Evolutionary conservation across 2,113 vertebrate genomes (phyloP).

Genomic region (Oreocharis arfaki): DNA sequence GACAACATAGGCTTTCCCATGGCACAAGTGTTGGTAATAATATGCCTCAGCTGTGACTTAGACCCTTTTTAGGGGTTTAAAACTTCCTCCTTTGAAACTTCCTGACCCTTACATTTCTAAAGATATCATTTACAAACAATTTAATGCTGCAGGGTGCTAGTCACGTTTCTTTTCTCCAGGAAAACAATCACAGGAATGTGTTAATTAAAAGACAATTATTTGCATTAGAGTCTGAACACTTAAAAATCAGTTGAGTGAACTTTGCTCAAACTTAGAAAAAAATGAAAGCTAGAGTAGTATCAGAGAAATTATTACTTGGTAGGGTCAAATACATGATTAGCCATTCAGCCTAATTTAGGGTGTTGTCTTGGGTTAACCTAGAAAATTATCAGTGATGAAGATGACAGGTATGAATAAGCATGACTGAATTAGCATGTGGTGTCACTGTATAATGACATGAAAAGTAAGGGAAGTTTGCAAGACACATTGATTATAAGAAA

Average conservation of each 20-base stretch:
- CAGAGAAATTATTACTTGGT: neutral
- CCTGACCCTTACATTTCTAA: neutral
- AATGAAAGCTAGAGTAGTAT: neutral
- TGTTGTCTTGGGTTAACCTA: neutral
- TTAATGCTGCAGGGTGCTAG: neutral
- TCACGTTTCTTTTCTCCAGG: neutral
- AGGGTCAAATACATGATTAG: neutral
- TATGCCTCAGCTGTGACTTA: neutral
- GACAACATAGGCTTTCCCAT: neutral
- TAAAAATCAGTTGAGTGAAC: neutral
- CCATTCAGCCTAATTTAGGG: neutral
- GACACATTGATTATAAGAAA: neutral
- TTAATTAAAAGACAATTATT: neutral
- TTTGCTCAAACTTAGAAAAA: neutral
- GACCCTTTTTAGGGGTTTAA: neutral
- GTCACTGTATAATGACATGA: neutral
- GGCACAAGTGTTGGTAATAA: neutral
- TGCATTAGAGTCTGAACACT: neutral
- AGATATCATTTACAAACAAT: neutral
- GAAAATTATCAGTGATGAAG: neutral
- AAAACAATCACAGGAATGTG: neutral
- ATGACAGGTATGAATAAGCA: neutral
- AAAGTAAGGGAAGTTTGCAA: neutral
- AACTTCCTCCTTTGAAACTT: neutral
- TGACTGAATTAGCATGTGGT: neutral